Percentiles rank a stretch among this genome's conserved stretches.
phyloP scores from a whole-genome alignment of 2,888 invertebrate species.

The Geotrupes spiniger region DNA sequence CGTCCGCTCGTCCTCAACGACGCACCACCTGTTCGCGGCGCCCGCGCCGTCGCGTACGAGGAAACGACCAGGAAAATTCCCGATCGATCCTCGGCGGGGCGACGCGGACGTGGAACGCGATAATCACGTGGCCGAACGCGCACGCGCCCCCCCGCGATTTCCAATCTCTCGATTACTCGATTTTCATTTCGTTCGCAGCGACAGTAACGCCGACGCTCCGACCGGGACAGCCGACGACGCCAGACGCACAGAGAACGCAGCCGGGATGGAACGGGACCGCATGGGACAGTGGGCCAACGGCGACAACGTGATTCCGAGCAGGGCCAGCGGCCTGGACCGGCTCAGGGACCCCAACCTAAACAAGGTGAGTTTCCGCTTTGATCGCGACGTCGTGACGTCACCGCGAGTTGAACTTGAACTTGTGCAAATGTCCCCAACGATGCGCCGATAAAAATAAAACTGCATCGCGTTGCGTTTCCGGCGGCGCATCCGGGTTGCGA shows the following conservation, averaged over 20 bases:
- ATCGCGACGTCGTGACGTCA: not conserved
- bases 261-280: slow-evolving; percentile 58
- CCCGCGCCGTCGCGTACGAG: too few relatives aligned
- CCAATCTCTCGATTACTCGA: not conserved
- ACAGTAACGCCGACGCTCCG: slow-evolving; percentile 11
- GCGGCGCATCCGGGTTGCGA: too few relatives aligned
- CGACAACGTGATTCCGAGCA: slow-evolving; percentile 52
- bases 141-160: too few relatives aligned
- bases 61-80: too few relatives aligned
- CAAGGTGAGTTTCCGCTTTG: slow-evolving; percentile 55
- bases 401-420: too few relatives aligned
- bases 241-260: slow-evolving; percentile 6
- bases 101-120: too few relatives aligned
- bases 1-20: too few relatives aligned
- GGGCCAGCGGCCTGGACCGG: slow-evolving; percentile 64
- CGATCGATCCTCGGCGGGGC: too few relatives aligned
- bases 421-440: too few relatives aligned
- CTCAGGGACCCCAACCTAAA: slow-evolving; percentile 66
- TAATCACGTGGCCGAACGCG: not conserved
- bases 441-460: too few relatives aligned
- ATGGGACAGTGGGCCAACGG: slow-evolving; percentile 61
- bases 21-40: too few relatives aligned
- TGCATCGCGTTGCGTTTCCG: too few relatives aligned
- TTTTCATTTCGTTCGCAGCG: slow-evolving; percentile 14
- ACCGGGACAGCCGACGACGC: not conserved